Evolutionary conservation across 2,888 invertebrate genomes (phyloP), one percentile per base, ranked within the genome.

Genomic region (Heliconius ismenius): DNA sequence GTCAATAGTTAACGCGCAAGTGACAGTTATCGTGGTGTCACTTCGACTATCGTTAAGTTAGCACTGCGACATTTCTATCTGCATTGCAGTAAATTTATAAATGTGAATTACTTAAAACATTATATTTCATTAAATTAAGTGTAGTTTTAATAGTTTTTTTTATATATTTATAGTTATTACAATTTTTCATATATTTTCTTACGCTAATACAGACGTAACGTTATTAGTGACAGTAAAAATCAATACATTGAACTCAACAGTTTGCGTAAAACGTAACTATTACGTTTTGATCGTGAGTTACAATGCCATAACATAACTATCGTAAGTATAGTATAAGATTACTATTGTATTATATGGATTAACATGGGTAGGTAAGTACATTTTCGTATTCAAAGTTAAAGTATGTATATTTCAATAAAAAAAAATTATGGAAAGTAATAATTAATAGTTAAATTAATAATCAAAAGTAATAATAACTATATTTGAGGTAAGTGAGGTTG

Each of bases 11-110:
- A 73, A 73, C 63, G 73, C 63, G 63, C 73, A 73, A 73, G 39
- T 73, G 73, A 73, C 73, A 73, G 73, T 73, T 62, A 73, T 6
- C 39, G 18, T 15, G 62, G 24, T 63, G 73, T 73, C 73, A 73
- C 73, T 73, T 63, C 73, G 73, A 73, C 73, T 73, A 39, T 73
- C 73, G 73, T 63, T 73, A 73, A 43, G 63, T 73, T 63, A 13
- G 43, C 43, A 28, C 24, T 62, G 43, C 63, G 62, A 21, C 36
- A 60, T 39, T 73, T 73, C 36, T 60, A 60, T 62, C 39, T 18
- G 70, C 58, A 58, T 58, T 70, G 70, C 70, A 58, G 70, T 70
- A 36, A n/a, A 32, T 36, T 15, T 1, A 9, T n/a, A 69, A 58
- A n/a, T 4, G 3, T n/a, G 36, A 70, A 58, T 15, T 10, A 54